These are phyloP conservation scores for Chinchilla lanigera DNA, from an alignment of 2,113 vertebrate genomes.

Conservation along the genomic window DNA sequence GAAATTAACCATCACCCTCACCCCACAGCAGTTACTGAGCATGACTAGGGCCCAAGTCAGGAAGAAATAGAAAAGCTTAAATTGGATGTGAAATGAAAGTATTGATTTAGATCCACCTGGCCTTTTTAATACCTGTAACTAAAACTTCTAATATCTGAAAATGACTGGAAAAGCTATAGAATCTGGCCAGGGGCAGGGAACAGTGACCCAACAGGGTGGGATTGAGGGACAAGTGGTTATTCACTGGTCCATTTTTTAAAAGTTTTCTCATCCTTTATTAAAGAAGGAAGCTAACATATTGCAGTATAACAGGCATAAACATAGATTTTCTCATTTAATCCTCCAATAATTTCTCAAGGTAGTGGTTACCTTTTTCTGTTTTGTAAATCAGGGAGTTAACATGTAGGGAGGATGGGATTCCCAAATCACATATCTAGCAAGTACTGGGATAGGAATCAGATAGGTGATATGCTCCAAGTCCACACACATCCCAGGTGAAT, in stretches of 20 bases:
- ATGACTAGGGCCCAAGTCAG: not conserved
- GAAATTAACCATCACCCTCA: constrained; percentile 25
- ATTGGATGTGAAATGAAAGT: constrained; percentile 81
- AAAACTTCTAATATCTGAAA: constrained; percentile 73
- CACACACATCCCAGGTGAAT: not conserved
- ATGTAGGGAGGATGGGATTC: not conserved
- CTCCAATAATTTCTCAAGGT: not conserved
- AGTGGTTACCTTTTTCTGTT: not conserved
- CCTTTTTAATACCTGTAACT: constrained; percentile 74
- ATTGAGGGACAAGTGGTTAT: not conserved
- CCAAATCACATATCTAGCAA: not conserved
- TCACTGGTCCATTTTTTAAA: constrained; percentile 18
- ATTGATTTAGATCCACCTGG: constrained; percentile 78
- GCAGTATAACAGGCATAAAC: not conserved
- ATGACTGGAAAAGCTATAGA: constrained; percentile 28
- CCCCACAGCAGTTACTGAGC: not conserved
- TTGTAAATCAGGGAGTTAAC: not conserved
- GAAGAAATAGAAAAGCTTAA: constrained; percentile 72
- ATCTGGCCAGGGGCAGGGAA: constrained; percentile 18
- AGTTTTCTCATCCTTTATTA: not conserved
- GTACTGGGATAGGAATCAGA: not conserved
- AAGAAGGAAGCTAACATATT: not conserved
- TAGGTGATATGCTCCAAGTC: not conserved
- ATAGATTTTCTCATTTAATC: not conserved
- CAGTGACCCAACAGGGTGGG: not conserved